A percentile compares a stretch with the other conserved stretches of the same genome.
phyloP scores from a whole-genome alignment of 2,113 vertebrate genomes.

The Coryphaenoides rupestris region DNA sequence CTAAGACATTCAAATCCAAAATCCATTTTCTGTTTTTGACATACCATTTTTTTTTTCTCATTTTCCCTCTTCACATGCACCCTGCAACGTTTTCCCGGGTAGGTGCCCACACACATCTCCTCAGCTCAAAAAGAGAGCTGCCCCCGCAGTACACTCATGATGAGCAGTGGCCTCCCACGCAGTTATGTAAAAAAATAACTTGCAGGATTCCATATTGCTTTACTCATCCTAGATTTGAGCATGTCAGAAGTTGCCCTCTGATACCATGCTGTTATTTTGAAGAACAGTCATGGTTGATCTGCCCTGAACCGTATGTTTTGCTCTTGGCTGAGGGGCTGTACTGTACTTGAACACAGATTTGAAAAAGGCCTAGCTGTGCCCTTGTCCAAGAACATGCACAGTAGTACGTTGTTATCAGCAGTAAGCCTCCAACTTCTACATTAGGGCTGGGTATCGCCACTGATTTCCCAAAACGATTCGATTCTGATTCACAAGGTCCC shows the following conservation, averaged over 20 bases:
- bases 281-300: conserved; percentile 10
- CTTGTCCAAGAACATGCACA: too few relatives aligned
- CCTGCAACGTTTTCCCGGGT: conserved; percentile 40
- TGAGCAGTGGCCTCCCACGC: conserved; percentile 47
- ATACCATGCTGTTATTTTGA: conserved; percentile 27
- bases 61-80: background rate
- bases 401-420: too few relatives aligned
- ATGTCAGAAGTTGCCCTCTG: conserved; percentile 35
- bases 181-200: conserved; percentile 52
- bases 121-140: conserved; percentile 30
- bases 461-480: too few relatives aligned
- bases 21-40: conserved; percentile 17
- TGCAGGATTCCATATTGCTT: conserved; percentile 10
- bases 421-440: too few relatives aligned
- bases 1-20: background rate
- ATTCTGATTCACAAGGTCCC: too few relatives aligned
- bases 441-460: too few relatives aligned
- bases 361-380: too few relatives aligned
- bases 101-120: conserved; percentile 50
- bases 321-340: too few relatives aligned
- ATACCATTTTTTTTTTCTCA: too few relatives aligned
- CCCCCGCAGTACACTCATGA: conserved; percentile 33
- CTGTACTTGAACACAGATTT: too few relatives aligned
- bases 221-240: conserved; percentile 30
- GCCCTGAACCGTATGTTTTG: too few relatives aligned